Evolutionary conservation across 1,140 invertebrate genomes (phyloP), one percentile per base, ranked within the genome.

Genomic region (Danaus plexippus): DNA sequence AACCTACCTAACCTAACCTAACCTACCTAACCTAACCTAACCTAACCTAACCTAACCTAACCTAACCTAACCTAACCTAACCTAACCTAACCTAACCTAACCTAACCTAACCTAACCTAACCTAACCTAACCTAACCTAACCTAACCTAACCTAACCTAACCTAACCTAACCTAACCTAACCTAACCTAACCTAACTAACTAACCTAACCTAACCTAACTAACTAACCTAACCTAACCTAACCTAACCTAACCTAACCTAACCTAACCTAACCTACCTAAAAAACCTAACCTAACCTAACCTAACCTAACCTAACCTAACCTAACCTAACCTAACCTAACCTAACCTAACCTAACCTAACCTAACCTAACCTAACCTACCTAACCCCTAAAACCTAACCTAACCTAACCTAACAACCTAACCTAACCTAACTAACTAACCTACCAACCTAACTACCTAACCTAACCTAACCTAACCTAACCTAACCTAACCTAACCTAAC

Each of bases 331-430:
- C 49, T 51, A 51, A 51, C 49, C 49, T 51, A 51, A 51, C 49
- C 49, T 51, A 51, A 51, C 49, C 49, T 51, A 51, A 51, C 49
- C 49, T 51, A 51, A 51, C 49, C 49, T 51, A 51, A 51, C 49
- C 49, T 51, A 51, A 51, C 49, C 49, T 51, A 51, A 51, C n/a
- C n/a, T n/a, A n/a, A n/a, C n/a, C n/a, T n/a, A n/a, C n/a, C n/a
- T n/a, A n/a, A n/a, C n/a, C n/a, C n/a, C n/a, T n/a, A n/a, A n/a
- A n/a, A n/a, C 49, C 49, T 51, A 51, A 51, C 49, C 49, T 51
- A 51, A 51, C 49, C 49, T 51, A n/a, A n/a, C n/a, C n/a, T n/a
- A n/a, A n/a, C n/a, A n/a, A n/a, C n/a, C n/a, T n/a, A n/a, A n/a
- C n/a, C n/a, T n/a, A n/a, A n/a, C n/a, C n/a, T n/a, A n/a, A n/a